A percentile compares a stretch with the other conserved stretches of the same genome.
These are phyloP conservation scores for Synergus gifuensis DNA, from an alignment of 2,888 invertebrate genomes.

Conservation along the genomic window DNA sequence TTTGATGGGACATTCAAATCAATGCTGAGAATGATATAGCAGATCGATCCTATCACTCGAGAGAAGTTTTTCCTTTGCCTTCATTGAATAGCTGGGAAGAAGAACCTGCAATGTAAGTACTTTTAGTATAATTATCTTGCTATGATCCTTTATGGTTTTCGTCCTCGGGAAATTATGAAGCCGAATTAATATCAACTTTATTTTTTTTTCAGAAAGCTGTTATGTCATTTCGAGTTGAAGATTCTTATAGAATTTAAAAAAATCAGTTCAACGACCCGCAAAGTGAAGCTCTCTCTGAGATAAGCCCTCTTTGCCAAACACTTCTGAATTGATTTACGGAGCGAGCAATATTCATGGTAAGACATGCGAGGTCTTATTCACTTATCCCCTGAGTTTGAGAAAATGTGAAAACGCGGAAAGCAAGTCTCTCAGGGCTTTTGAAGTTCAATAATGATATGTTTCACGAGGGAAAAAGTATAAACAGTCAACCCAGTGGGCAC, in stretches of 20 bases:
- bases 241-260: not conserved
- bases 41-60: constrained; percentile 19
- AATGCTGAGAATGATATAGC: constrained; percentile 1
- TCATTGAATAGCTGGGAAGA: constrained; percentile 1
- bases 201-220: not conserved
- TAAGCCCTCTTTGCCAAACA: constrained; percentile 12
- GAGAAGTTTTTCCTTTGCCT: constrained; percentile 5
- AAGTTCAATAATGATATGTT: not conserved
- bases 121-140: no score
- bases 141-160: not conserved
- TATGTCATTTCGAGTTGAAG: not conserved
- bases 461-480: not conserved
- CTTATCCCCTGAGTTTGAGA: constrained; percentile 16
- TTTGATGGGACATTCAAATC: constrained; percentile 19
- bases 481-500: no score
- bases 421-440: constrained; percentile 9
- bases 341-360: constrained; percentile 19
- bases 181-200: not conserved
- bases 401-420: constrained; percentile 14
- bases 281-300: constrained; percentile 2
- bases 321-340: constrained; percentile 27
- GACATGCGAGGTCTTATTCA: constrained; percentile 3
- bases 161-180: not conserved
- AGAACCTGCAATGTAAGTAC: not conserved
- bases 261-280: not conserved